These are phyloP conservation scores for Drosophila trichaetosa DNA, from an alignment of 2,888 invertebrate species.

Conservation along the genomic window DNA sequence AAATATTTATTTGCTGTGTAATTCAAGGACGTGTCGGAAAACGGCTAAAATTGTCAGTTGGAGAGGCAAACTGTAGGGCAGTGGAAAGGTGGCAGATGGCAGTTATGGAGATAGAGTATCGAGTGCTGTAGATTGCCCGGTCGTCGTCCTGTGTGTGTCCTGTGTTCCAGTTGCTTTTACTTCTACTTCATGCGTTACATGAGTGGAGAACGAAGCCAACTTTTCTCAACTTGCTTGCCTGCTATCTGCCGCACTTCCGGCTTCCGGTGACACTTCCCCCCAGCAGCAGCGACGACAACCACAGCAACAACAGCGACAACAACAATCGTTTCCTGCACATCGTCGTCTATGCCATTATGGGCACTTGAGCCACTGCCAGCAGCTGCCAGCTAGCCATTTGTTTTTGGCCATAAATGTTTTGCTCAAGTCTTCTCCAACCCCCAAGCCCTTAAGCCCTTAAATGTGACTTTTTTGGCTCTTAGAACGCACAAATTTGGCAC, in stretches of 20 bases:
- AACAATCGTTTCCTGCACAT: conserved; percentile 69
- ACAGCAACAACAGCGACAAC: conserved; percentile 32
- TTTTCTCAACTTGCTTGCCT: conserved; percentile 55
- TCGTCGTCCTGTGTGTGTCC: conserved; percentile 19
- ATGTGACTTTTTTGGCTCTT: conserved; percentile 30
- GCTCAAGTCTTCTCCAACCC: conserved; percentile 16
- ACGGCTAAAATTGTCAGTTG: not conserved
- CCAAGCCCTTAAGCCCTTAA: conserved; percentile 3
- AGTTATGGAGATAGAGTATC: not conserved
- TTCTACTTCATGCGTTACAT: conserved; percentile 26
- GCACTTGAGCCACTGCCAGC: conserved; percentile 75
- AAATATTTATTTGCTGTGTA: not conserved
- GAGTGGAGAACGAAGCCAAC: conserved; percentile 48
- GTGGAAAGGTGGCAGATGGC: not conserved
- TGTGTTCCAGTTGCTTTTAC: conserved; percentile 36
- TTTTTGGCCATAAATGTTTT: conserved; percentile 72
- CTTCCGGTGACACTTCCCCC: conserved; percentile 74
- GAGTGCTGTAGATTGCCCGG: conserved; percentile 13
- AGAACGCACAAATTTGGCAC: conserved; percentile 60
- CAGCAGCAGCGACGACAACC: conserved; percentile 11
- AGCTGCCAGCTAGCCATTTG: conserved; percentile 63
- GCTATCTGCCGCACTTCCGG: conserved; percentile 78
- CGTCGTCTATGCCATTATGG: conserved; percentile 76
- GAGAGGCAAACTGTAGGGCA: not conserved
- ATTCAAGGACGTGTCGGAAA: not conserved